Percentiles rank a stretch among this genome's conserved stretches.
These are phyloP conservation scores for Ophthalmotilapia sp. DNA, from an alignment of 2,113 vertebrate genomes.

Conservation along the genomic window DNA sequence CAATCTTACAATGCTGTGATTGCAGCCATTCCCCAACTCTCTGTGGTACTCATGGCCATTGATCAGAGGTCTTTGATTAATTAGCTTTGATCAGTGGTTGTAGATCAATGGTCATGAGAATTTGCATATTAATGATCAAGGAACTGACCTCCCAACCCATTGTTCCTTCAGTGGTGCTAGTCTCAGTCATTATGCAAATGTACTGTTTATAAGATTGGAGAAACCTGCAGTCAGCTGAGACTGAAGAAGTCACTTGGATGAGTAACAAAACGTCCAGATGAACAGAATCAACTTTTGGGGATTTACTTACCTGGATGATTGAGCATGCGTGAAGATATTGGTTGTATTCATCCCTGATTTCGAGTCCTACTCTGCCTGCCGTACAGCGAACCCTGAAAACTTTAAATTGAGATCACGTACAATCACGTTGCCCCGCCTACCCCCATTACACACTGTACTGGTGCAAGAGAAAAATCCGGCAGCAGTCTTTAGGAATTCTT, in stretches of 20 bases:
- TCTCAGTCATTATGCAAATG: neutral
- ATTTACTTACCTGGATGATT: neutral
- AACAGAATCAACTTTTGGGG: neutral
- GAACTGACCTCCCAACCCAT: neutral
- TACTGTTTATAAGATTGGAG: neutral
- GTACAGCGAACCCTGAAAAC: neutral
- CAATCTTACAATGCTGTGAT: neutral
- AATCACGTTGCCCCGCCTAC: neutral
- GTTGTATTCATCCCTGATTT: neutral
- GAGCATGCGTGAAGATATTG: neutral
- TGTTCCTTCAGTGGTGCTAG: neutral
- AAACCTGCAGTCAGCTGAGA: neutral
- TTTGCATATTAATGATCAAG: neutral
- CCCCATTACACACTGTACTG: neutral
- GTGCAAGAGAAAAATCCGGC: neutral
- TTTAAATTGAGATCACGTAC: neutral
- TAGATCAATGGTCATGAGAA: neutral
- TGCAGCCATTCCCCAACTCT: neutral
- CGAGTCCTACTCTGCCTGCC: neutral
- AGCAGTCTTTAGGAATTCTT: neutral
- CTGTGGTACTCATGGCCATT: neutral
- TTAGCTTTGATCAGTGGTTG: neutral
- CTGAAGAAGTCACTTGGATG: neutral
- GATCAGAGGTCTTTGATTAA: neutral
- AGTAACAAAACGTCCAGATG: neutral